Conservation (phyloP, 2,888 invertebrate species). For the Meiosimyza platycephala region DNA sequence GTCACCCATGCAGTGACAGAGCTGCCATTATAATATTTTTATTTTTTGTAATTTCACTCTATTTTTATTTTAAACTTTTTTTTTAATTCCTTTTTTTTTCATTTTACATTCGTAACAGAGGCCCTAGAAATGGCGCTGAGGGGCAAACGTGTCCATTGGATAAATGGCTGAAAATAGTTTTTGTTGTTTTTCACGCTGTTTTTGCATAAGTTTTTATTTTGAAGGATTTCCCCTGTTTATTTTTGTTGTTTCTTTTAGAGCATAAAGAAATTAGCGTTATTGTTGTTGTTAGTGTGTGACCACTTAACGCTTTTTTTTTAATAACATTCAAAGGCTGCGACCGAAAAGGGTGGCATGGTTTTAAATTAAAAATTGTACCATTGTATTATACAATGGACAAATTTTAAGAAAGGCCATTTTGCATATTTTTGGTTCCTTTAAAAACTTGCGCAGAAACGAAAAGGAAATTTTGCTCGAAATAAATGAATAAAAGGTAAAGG, state of each 20-base stretch:
- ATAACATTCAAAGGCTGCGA: constrained; percentile 9
- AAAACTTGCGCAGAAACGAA: too few species aligned
- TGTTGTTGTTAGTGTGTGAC: constrained; percentile 18
- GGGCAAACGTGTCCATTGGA: not conserved
- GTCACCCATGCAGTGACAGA: too few species aligned
- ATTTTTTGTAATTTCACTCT: too few species aligned
- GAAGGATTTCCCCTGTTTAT: constrained; percentile 4
- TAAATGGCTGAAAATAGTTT: constrained; percentile 32
- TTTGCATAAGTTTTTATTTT: not conserved
- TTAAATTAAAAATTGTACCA: too few species aligned
- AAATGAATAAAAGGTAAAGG: too few species aligned
- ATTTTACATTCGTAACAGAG: constrained; percentile 4
- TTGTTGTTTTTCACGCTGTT: constrained; percentile 27
- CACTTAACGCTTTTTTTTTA: constrained; percentile 31
- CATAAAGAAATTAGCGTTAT: not conserved
- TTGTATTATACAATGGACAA: too few species aligned
- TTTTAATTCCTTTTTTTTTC: not conserved
- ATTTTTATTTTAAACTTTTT: too few species aligned
- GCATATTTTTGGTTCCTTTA: too few species aligned
- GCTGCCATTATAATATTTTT: too few species aligned
- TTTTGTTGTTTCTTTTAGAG: not conserved
- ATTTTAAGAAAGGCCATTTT: too few species aligned
- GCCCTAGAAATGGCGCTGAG: constrained; percentile 24
- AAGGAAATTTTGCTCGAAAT: too few species aligned
- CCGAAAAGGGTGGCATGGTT: too few species aligned